Conservation (phyloP, 1,140 invertebrate genomes). For the Caenorhabditis latens region DNA sequence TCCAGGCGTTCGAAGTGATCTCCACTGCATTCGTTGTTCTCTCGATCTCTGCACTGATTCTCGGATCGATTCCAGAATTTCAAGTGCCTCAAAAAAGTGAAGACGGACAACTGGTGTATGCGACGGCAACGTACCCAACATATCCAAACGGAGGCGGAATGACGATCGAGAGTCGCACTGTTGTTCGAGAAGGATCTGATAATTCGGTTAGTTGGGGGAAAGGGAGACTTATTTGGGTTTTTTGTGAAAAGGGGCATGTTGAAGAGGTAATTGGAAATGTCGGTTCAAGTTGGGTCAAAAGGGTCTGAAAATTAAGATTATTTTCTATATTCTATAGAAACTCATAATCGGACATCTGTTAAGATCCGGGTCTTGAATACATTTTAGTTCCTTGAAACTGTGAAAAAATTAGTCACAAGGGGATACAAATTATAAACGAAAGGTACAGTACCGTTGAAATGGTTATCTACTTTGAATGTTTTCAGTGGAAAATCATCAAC, state of each 20-base stretch:
- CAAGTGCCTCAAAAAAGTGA: conserved; percentile 73
- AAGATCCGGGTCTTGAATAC: too few relatives aligned
- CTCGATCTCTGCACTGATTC: conserved; percentile 75
- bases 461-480: too few relatives aligned
- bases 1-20: conserved; percentile 74
- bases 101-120: conserved; percentile 62
- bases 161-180: conserved; percentile 67
- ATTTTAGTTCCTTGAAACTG: too few relatives aligned
- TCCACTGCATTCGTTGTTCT: conserved; percentile 77
- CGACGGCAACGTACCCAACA: conserved; percentile 73
- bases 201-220: conserved; percentile 11
- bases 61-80: conserved; percentile 76
- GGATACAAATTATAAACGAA: too few relatives aligned
- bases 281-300: too few relatives aligned
- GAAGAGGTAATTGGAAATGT: not conserved
- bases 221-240: not conserved
- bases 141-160: conserved; percentile 74
- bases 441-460: too few relatives aligned
- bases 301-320: too few relatives aligned
- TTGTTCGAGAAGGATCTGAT: conserved; percentile 74
- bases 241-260: not conserved
- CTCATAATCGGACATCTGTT: too few relatives aligned
- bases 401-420: too few relatives aligned
- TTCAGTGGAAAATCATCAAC: too few relatives aligned
- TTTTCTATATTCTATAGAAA: too few relatives aligned